Percentiles rank a stretch among this genome's conserved stretches.
These are phyloP conservation scores for Terrapene triunguis DNA, from an alignment of 2,113 vertebrate species.

Conservation along the genomic window DNA sequence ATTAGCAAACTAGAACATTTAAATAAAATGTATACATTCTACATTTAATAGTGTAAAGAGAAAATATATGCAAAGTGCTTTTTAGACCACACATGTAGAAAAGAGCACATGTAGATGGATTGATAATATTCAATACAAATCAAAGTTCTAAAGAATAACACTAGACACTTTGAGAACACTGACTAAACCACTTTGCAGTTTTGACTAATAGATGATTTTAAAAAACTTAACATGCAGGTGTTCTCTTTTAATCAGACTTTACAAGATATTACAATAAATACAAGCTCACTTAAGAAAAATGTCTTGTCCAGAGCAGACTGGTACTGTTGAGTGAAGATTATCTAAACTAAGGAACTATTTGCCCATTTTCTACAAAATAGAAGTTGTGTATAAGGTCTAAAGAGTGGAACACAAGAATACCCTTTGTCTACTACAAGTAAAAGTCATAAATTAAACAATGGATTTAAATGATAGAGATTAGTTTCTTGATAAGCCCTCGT, in stretches of 20 bases:
- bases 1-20: not conserved
- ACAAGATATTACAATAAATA: not conserved
- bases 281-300: not conserved
- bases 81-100: not conserved
- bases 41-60: not conserved
- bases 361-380: constrained; percentile 46
- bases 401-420: not conserved
- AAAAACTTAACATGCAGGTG: not conserved
- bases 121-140: constrained; percentile 6
- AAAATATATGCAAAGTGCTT: not conserved
- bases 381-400: constrained; percentile 42
- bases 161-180: constrained; percentile 6
- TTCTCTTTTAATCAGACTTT: not conserved
- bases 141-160: constrained; percentile 45
- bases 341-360: not conserved
- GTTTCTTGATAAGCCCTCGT: not conserved
- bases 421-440: constrained; percentile 29
- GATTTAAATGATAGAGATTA: constrained; percentile 9
- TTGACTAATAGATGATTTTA: not conserved
- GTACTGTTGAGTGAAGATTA: not conserved
- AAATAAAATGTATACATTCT: not conserved
- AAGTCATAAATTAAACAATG: constrained; percentile 69
- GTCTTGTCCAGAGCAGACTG: not conserved
- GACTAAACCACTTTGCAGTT: constrained; percentile 32
- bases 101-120: not conserved